Conservation (phyloP, 2,888 invertebrate genomes). For the Smittia sp. region DNA sequence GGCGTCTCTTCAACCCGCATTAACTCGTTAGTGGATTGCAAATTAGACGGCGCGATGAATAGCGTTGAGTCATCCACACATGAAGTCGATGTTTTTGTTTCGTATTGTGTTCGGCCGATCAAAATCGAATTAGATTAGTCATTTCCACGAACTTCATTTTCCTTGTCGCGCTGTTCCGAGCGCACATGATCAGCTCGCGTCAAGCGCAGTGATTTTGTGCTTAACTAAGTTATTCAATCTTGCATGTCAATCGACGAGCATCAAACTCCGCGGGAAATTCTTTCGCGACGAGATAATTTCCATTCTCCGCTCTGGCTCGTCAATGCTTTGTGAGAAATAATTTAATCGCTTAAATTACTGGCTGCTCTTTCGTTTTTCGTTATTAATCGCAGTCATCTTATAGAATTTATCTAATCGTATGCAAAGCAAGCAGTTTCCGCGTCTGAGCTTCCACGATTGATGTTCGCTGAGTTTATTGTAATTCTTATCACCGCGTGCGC, state of each 20-base stretch:
- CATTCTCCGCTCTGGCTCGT: no score
- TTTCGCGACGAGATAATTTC: no score
- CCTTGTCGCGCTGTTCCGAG: no score
- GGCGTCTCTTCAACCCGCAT: constrained; percentile 1
- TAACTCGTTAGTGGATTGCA: not conserved
- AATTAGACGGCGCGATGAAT: not conserved
- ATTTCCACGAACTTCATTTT: not conserved
- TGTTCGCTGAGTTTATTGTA: not conserved
- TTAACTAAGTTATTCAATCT: no score
- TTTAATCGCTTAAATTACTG: not conserved
- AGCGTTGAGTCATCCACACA: constrained; percentile 11
- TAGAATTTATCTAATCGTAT: not conserved
- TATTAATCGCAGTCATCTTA: not conserved
- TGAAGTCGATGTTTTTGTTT: not conserved
- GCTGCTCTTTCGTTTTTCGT: not conserved
- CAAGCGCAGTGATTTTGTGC: no score
- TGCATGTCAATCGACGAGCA: no score
- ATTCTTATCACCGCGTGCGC: no score
- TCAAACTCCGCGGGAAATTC: no score
- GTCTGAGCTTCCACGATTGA: not conserved
- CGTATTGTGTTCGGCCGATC: not conserved
- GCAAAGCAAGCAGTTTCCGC: not conserved
- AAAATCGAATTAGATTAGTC: not conserved
- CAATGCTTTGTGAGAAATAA: no score
- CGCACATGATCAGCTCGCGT: no score